phyloP scores from a whole-genome alignment of 2,113 vertebrate genomes.

The Neogobius melanostomus region DNA sequence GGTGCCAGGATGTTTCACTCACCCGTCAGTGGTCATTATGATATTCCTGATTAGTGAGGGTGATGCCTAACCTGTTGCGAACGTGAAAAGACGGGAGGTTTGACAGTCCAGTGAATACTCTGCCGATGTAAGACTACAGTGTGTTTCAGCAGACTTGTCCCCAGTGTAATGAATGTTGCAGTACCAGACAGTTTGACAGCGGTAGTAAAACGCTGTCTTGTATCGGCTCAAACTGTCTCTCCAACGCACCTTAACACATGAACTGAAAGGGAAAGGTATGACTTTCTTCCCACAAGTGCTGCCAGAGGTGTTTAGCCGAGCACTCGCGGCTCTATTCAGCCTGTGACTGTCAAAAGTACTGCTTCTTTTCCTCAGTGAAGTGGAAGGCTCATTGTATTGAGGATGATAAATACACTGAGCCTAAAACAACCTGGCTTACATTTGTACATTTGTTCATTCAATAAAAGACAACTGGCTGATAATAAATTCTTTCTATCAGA shows the following conservation, averaged over 20 bases:
- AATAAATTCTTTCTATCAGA: too few relatives aligned
- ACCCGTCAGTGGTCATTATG: not conserved
- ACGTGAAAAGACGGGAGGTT: not conserved
- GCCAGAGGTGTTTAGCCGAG: not conserved
- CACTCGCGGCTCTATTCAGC: not conserved
- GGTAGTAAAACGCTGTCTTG: not conserved
- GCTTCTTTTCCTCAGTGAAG: not conserved
- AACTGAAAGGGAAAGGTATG: not conserved
- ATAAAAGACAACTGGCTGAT: too few relatives aligned
- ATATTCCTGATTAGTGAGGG: not conserved
- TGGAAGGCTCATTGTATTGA: too few relatives aligned
- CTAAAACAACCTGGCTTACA: too few relatives aligned
- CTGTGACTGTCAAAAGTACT: slow-evolving; percentile 5
- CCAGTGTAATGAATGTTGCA: slow-evolving; percentile 18
- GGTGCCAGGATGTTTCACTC: too few relatives aligned
- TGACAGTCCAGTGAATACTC: slow-evolving; percentile 4
- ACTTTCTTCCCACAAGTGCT: not conserved
- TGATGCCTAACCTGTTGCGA: slow-evolving; percentile 3
- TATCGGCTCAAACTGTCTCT: slow-evolving; percentile 13
- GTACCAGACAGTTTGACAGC: slow-evolving; percentile 11
- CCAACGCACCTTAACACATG: not conserved
- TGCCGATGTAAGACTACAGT: slow-evolving; percentile 8
- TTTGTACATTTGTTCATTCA: too few relatives aligned
- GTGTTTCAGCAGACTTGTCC: slow-evolving; percentile 22
- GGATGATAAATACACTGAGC: too few relatives aligned